Conservation (phyloP, 2,888 invertebrate genomes). For the Eremobia ochroleuca region DNA sequence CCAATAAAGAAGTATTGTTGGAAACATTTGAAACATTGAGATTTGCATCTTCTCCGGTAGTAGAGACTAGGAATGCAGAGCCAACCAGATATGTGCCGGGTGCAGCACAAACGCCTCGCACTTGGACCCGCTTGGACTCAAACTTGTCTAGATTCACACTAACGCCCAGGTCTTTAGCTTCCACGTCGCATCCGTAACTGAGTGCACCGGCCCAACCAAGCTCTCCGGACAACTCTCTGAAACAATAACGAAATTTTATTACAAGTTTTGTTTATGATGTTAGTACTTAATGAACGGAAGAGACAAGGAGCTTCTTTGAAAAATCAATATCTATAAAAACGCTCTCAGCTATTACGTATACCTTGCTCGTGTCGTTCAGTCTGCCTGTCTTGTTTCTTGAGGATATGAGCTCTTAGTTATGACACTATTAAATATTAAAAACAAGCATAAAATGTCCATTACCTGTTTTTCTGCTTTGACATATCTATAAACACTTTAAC, state of each 20-base stretch:
- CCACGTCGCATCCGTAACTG: conserved; percentile 83
- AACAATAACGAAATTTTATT: conserved; percentile 49
- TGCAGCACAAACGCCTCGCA: conserved; percentile 91
- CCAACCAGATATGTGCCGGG: conserved; percentile 94
- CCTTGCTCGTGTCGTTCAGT: neutral
- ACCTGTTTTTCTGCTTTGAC: conserved; percentile 91
- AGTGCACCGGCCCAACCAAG: conserved; percentile 88
- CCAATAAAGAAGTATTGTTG: conserved; percentile 82
- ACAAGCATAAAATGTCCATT: conserved; percentile 53
- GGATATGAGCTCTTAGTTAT: neutral
- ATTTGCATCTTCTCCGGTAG: conserved; percentile 66
- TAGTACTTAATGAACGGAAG: neutral
- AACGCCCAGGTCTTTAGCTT: conserved; percentile 81
- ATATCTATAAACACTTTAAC: conserved; percentile 92
- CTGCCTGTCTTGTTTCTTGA: neutral
- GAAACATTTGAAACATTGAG: conserved; percentile 75
- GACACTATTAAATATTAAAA: conserved; percentile 1
- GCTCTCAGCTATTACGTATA: neutral
- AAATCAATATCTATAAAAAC: neutral
- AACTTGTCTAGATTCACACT: conserved; percentile 88
- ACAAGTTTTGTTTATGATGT: neutral
- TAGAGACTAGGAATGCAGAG: conserved; percentile 89
- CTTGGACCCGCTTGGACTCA: conserved; percentile 89
- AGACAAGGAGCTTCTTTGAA: neutral
- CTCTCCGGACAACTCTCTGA: conserved; percentile 80